These are phyloP conservation scores for Rhinogobius similis DNA, from an alignment of 2,113 vertebrate genomes.

Conservation along the genomic window DNA sequence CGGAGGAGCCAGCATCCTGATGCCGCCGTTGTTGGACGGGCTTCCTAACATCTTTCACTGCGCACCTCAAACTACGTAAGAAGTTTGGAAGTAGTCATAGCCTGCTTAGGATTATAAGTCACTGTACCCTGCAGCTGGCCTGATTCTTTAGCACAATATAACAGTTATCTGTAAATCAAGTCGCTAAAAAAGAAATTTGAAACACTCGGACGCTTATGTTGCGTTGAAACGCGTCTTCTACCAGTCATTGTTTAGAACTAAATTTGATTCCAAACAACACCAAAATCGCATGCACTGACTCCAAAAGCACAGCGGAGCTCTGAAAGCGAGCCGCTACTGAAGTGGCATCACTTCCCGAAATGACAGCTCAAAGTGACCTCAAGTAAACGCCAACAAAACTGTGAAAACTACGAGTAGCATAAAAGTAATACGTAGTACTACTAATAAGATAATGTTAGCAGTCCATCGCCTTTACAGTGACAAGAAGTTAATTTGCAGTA, in stretches of 20 bases:
- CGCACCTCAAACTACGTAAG: slow-evolving; percentile 25
- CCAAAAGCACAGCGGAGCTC: slow-evolving; percentile 5
- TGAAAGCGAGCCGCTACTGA: slow-evolving; percentile 17
- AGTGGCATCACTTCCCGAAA: slow-evolving; percentile 29
- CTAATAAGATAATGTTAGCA: not conserved
- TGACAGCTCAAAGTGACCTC: not conserved
- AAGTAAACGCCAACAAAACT: not conserved
- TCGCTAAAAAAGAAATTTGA: slow-evolving; percentile 37
- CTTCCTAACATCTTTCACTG: slow-evolving; percentile 70
- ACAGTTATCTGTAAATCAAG: slow-evolving; percentile 65
- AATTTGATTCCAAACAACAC: slow-evolving; percentile 25
- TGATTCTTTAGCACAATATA: not conserved
- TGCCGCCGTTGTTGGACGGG: slow-evolving; percentile 82
- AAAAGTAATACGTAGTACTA: not conserved
- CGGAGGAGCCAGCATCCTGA: slow-evolving; percentile 78
- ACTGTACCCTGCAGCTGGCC: slow-evolving; percentile 5
- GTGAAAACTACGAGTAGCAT: not conserved
- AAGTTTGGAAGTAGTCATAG: slow-evolving; percentile 59
- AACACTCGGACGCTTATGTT: slow-evolving; percentile 23
- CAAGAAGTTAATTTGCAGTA: slow-evolving; percentile 5
- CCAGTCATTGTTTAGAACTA: slow-evolving; percentile 57
- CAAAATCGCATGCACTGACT: slow-evolving; percentile 17
- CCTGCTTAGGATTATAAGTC: slow-evolving; percentile 22
- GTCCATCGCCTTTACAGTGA: not conserved
- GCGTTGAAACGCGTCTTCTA: slow-evolving; percentile 45